These are phyloP conservation scores for Leptinotarsa tumamoca DNA, from an alignment of 2,888 invertebrate species.

Conservation along the genomic window DNA sequence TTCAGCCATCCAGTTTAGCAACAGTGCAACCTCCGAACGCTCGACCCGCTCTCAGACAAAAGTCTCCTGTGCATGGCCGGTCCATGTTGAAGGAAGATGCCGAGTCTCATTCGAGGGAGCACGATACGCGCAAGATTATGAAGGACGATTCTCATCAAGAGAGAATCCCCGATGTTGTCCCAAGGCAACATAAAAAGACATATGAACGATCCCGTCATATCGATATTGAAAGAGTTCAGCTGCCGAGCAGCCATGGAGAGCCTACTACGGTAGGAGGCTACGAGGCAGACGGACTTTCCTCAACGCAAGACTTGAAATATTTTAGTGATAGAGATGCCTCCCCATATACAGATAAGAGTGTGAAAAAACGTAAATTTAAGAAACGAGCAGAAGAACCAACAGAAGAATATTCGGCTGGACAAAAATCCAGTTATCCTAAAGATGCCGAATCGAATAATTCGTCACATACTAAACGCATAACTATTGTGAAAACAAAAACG, in stretches of 20 bases:
- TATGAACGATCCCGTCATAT: constrained; percentile 57
- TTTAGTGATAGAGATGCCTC: constrained; percentile 55
- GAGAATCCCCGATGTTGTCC: constrained; percentile 54
- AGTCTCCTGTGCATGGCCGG: constrained; percentile 58
- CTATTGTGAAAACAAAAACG: constrained; percentile 49
- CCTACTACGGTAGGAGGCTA: constrained; percentile 57
- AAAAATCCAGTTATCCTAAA: background rate
- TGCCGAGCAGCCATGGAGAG: constrained; percentile 61
- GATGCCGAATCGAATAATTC: constrained; percentile 31
- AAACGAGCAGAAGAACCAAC: constrained; percentile 41
- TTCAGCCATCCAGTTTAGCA: constrained; percentile 71
- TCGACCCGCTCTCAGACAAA: constrained; percentile 56
- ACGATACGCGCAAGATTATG: constrained; percentile 51
- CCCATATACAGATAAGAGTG: constrained; percentile 58
- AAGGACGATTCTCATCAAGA: constrained; percentile 50
- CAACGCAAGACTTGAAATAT: constrained; percentile 55
- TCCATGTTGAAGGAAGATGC: constrained; percentile 59
- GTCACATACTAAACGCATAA: constrained; percentile 49
- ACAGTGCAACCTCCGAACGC: constrained; percentile 53
- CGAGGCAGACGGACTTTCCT: constrained; percentile 50
- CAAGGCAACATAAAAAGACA: constrained; percentile 56
- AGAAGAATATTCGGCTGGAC: background rate
- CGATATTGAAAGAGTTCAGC: constrained; percentile 54
- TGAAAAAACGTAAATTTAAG: constrained; percentile 42
- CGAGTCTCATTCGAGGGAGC: constrained; percentile 60